These are phyloP conservation scores for Drosophila algonquin DNA, from an alignment of 2,888 invertebrate species.

Conservation along the genomic window DNA sequence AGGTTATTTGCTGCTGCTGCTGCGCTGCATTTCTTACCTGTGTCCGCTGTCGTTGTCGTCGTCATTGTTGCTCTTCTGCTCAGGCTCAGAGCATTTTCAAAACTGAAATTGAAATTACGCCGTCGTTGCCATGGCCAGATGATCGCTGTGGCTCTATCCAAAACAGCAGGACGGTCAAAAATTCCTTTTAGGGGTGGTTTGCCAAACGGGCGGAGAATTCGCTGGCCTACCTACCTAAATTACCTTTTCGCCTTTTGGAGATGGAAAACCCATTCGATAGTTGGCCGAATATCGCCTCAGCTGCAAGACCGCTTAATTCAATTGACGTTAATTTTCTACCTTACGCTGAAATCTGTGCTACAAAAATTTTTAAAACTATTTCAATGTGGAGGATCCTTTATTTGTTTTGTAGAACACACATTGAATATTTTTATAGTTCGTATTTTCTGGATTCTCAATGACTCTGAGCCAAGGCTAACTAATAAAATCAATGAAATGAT, in stretches of 20 bases:
- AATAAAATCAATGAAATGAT: too few relatives aligned
- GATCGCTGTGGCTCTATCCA: slow-evolving; percentile 31
- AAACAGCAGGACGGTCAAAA: slow-evolving; percentile 3
- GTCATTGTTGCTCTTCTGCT: slow-evolving; percentile 51
- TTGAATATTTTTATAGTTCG: too few relatives aligned
- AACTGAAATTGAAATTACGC: slow-evolving; percentile 45
- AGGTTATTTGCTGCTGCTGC: background rate
- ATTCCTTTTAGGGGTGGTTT: slow-evolving; percentile 60
- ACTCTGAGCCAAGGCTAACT: too few relatives aligned
- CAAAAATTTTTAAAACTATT: background rate
- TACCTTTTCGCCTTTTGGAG: slow-evolving; percentile 31
- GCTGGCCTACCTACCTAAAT: slow-evolving; percentile 49
- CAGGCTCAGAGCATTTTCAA: slow-evolving; percentile 41
- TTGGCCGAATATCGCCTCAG: background rate
- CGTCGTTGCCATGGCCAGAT: slow-evolving; percentile 50
- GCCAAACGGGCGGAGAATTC: slow-evolving; percentile 43
- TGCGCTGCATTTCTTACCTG: slow-evolving; percentile 50
- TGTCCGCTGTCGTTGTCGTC: slow-evolving; percentile 34
- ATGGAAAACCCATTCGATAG: slow-evolving; percentile 35
- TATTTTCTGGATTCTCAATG: too few relatives aligned
- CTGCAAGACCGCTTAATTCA: background rate
- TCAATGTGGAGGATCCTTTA: background rate
- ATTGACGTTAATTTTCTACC: background rate
- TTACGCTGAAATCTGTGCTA: background rate
- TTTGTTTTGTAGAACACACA: too few relatives aligned